These are phyloP conservation scores for Etheostoma perlongum DNA, from an alignment of 2,797 vertebrate genomes.

Conservation along the genomic window DNA sequence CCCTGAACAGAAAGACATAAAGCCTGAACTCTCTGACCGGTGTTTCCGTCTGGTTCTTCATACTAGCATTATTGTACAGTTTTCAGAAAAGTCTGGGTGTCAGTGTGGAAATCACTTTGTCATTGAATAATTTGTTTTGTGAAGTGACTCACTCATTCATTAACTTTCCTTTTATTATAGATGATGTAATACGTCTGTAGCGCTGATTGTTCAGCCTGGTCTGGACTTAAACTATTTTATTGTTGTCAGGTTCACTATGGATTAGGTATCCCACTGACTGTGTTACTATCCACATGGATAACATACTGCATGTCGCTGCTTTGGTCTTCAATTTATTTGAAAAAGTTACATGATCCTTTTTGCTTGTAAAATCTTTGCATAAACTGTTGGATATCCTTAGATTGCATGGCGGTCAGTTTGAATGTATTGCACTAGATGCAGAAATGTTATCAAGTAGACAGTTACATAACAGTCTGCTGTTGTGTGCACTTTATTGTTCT, in stretches of 20 bases:
- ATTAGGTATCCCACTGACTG: background rate
- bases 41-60: background rate
- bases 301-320: background rate
- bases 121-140: background rate
- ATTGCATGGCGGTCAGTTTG: too few relatives aligned
- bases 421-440: too few relatives aligned
- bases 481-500: background rate
- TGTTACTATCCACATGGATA: background rate
- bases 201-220: background rate
- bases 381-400: too few relatives aligned
- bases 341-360: too few relatives aligned
- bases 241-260: conserved; percentile 1
- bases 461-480: conserved; percentile 20
- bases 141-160: background rate
- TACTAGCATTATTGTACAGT: background rate
- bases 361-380: too few relatives aligned
- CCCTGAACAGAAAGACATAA: background rate
- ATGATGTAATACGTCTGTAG: background rate
- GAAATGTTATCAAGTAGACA: background rate
- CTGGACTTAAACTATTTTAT: background rate
- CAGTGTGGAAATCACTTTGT: background rate
- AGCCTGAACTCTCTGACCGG: background rate
- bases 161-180: background rate
- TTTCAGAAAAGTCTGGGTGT: background rate
- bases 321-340: background rate